A percentile compares a stretch with the other conserved stretches of the same genome.
phyloP scores from a whole-genome alignment of 1,140 invertebrate genomes.

The Polypedilum pembai region DNA sequence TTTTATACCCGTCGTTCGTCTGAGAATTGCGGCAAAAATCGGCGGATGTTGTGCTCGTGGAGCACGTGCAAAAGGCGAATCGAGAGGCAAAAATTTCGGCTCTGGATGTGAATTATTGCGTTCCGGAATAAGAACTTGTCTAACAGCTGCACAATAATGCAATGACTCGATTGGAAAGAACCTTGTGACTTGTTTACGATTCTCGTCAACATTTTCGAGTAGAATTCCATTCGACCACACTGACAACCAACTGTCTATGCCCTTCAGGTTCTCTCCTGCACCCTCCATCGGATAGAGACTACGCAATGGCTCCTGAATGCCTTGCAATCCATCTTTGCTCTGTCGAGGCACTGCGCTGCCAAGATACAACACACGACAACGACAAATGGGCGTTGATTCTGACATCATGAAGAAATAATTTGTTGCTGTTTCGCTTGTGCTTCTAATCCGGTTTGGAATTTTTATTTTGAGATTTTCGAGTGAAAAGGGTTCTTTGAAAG shows the following conservation, averaged over 20 bases:
- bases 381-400: slow-evolving; percentile 84
- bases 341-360: slow-evolving; percentile 95
- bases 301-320: slow-evolving; percentile 92
- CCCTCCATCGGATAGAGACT: slow-evolving; percentile 80
- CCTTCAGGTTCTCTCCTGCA: slow-evolving; percentile 73
- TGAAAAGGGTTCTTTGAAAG: neutral
- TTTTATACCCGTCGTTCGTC: slow-evolving; percentile 95
- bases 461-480: neutral
- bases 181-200: slow-evolving; percentile 85
- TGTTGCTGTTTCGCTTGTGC: too few species aligned
- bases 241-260: slow-evolving; percentile 95
- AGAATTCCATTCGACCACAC: slow-evolving; percentile 96
- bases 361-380: slow-evolving; percentile 95
- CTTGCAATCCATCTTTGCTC: slow-evolving; percentile 94
- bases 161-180: slow-evolving; percentile 96
- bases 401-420: slow-evolving; percentile 33
- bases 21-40: slow-evolving; percentile 91
- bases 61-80: slow-evolving; percentile 87
- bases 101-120: slow-evolving; percentile 46
- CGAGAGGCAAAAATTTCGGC: slow-evolving; percentile 89
- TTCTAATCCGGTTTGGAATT: too few species aligned
- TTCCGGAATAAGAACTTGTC: slow-evolving; percentile 63
- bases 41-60: slow-evolving; percentile 88
- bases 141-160: slow-evolving; percentile 95
- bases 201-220: slow-evolving; percentile 93